phyloP scores from a whole-genome alignment of 2,797 vertebrate species.

The Ciconia nigra region DNA sequence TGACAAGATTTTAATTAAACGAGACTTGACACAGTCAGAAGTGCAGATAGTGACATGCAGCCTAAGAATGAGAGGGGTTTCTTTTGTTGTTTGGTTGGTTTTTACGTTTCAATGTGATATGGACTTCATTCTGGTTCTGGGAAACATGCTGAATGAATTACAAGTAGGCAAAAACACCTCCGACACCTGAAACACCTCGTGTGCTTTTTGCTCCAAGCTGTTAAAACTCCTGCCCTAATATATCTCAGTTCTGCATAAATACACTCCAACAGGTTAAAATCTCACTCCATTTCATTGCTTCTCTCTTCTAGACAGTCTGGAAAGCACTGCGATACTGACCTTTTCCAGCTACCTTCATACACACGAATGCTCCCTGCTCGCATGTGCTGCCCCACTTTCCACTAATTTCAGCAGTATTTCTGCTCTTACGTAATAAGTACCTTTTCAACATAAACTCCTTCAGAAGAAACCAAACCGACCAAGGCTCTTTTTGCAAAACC shows the following conservation, averaged over 20 bases:
- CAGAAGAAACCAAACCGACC: background rate
- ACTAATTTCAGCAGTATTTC: constrained; percentile 2
- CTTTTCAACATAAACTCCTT: background rate
- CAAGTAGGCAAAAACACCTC: background rate
- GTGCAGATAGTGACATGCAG: background rate
- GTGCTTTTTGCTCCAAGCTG: background rate
- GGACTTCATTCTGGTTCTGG: background rate
- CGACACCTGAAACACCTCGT: fast-evolving
- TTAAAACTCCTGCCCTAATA: background rate
- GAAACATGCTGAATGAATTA: background rate
- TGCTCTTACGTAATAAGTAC: background rate
- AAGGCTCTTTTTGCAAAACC: background rate
- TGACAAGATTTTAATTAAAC: background rate
- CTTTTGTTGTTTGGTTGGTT: background rate
- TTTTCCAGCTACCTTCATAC: background rate
- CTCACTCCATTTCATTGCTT: background rate
- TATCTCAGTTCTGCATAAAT: background rate
- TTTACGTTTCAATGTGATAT: background rate
- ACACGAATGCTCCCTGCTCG: background rate
- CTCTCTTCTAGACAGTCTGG: background rate
- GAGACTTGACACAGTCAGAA: background rate
- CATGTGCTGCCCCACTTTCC: background rate
- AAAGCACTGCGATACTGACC: background rate
- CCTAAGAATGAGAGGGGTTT: background rate
- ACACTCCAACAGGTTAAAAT: background rate